Base-by-base conservation (phyloP, 2,113 vertebrate species). In the Dromiciops gliroides region DNA sequence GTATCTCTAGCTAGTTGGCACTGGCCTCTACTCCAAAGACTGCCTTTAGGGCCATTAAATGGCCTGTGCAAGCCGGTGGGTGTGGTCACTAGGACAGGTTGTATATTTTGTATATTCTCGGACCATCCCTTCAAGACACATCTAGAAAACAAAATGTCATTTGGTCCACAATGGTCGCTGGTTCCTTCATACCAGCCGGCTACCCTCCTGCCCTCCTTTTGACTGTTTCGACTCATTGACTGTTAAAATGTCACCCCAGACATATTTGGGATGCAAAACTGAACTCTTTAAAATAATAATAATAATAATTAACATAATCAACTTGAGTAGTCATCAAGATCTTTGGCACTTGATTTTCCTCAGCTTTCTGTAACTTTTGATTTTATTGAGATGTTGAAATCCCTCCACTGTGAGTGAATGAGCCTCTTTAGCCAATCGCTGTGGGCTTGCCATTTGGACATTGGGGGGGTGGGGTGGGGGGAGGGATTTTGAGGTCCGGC, bases 91-190 rank as follows among this genome's bases (percentile, higher is more conserved):
- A 98, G 97, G 98, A 98, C 97, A 97, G 98, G 97, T 98, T 98
- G 98, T 99, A 98, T 98, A 99, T 98, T 99, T 98, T 98, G 98
- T 99, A 98, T 99, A 98, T 99, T 98, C 97, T 98, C 96, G 98
- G 98, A 99, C 98, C 98, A 99, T 98, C 98, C 98, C 97, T 98
- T 97, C 93, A 98, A 98, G 97, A 98, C 97, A 97, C 93, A 98
- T 98, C 97, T 98, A 98, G 98, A 98, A 98, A 96, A 97, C 96
- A 98, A 98, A 98, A 97, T 98, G 98, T 96, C 83, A 56, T 0
- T 96, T 98, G 98, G 98, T 98, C 98, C 98, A 75, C 97, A 98
- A 97, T 51, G 98, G 98, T 98, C 98, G 98, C 98, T n/a, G 98
- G 98, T 98, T 98, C 95, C 98, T 98, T 98, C 98, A 94, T 97